Base-by-base conservation (phyloP, 1,140 invertebrate species). In the Lethocerus indicus region DNA sequence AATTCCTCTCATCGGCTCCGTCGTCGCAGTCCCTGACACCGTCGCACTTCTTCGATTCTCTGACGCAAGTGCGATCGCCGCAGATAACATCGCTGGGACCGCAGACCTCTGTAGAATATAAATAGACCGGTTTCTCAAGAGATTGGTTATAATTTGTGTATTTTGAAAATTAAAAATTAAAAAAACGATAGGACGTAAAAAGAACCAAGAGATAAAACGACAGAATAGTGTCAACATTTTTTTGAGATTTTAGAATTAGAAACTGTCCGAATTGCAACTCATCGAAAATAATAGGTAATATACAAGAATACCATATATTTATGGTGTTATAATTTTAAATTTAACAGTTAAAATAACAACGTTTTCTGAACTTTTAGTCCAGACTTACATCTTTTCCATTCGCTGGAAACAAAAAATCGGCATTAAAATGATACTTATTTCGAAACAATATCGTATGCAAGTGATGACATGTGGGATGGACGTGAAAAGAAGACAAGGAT, bases 1-100 rank as follows among this genome's bases (percentile, higher is more conserved):
- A 85, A 66, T 77, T 71, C 51, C 69, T 65, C 59, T 84, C 81
- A 63, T 84, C 82, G 14, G 79, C 79, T 55, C 71, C 68, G 59
- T 83, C 79, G 58, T 61, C 67, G 54, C 76, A 79, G 21, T 84
- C 77, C 35, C 51, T 49, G 0, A 63, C 56, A 28, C 71, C 68
- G 61, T 87, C 70, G 66, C 83, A 86, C 40, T 70, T 69, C 52
- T 67, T 64, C 42, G 59, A 65, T 14, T 59, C 57, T 39, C 63
- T 71, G 52, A 89, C 73, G 62, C 87, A 90, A 56, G 63, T 70
- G 35, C 79, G 78, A 59, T 75, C 68, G 50, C 64, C 45, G 56
- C 66, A 79, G 29, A 64, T 64, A 66, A 76, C 81, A 62, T 83
- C 72, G 56, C 70, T 67, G 0, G 57, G 21, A 43, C 21, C 18